A percentile compares a stretch with the other conserved stretches of the same genome.
Conservation (phyloP, 23 tunicate species). For the Styela plicata region DNA sequence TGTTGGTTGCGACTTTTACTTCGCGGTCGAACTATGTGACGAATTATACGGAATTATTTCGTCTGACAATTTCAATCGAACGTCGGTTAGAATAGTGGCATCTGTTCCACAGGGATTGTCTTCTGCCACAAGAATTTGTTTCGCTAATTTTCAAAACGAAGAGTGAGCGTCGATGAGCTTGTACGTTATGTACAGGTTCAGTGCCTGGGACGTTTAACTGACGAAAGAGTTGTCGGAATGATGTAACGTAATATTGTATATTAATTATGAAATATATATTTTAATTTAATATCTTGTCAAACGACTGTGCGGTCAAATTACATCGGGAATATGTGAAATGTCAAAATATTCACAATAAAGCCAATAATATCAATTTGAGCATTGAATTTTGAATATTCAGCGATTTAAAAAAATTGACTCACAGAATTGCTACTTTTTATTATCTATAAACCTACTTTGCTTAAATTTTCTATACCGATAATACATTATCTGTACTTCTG, state of each 20-base stretch:
- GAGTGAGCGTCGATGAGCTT: background rate
- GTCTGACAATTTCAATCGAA: constrained; percentile 8
- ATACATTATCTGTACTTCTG: too few species aligned
- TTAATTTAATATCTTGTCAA: background rate
- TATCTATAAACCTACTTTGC: too few species aligned
- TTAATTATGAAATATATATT: background rate
- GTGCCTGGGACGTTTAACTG: background rate
- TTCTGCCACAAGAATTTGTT: background rate
- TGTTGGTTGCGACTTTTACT: background rate
- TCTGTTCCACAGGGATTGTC: background rate
- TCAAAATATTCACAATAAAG: too few species aligned
- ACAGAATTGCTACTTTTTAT: too few species aligned
- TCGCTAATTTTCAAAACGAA: background rate
- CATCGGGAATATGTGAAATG: too few species aligned
- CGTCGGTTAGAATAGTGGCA: background rate
- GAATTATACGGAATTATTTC: background rate
- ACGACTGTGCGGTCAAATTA: background rate
- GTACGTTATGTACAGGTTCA: background rate
- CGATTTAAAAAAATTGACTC: too few species aligned
- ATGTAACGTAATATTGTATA: background rate
- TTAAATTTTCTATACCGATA: too few species aligned
- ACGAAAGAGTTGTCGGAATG: background rate
- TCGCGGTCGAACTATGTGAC: background rate
- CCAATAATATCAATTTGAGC: too few species aligned
- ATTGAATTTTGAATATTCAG: too few species aligned